Conservation (phyloP, 2,113 vertebrate species). For the Ginglymostoma cirratum region DNA sequence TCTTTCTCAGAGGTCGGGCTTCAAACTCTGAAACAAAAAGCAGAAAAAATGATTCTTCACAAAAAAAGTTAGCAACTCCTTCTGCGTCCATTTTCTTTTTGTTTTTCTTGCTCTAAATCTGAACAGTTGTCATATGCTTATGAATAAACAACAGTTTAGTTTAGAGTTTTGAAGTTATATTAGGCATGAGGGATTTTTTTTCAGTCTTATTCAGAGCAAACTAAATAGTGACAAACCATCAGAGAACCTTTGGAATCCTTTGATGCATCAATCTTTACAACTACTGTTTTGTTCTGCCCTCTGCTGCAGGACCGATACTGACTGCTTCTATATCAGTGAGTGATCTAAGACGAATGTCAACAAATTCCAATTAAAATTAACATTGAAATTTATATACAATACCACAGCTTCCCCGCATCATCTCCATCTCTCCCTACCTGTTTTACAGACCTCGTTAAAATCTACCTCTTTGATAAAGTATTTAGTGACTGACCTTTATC, state of each 20-base stretch:
- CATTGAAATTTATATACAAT: not conserved
- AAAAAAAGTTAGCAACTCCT: not conserved
- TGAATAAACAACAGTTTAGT: not conserved
- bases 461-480: not conserved
- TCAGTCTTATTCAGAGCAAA: not conserved
- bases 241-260: not conserved
- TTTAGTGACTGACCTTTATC: not conserved
- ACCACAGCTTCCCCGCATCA: not conserved
- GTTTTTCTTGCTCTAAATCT: not conserved
- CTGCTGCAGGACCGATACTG: not conserved
- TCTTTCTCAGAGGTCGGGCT: not conserved
- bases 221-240: not conserved
- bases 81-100: not conserved
- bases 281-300: not conserved
- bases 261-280: not conserved
- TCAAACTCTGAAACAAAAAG: not conserved
- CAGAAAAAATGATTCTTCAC: not conserved
- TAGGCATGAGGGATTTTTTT: not conserved
- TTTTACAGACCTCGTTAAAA: not conserved
- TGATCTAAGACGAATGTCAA: not conserved
- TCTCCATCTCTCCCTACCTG: not conserved
- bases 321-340: not conserved
- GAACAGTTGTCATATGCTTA: not conserved
- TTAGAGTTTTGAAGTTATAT: not conserved
- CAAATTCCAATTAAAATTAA: not conserved